Conservation (phyloP, 1,140 invertebrate genomes). For the Alviniconcha marisindica region DNA sequence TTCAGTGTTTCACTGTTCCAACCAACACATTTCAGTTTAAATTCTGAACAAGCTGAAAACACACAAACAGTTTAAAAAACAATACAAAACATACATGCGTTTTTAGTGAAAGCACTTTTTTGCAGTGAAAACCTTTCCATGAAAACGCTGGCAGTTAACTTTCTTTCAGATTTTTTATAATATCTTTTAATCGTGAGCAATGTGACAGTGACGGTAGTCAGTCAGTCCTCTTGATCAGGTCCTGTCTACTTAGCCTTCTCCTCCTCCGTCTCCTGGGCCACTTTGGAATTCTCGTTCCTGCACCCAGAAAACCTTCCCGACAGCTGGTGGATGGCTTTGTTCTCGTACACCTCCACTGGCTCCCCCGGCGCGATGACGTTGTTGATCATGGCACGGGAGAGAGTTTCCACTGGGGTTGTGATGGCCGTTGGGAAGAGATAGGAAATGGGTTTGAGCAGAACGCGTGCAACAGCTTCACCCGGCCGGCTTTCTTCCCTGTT, state of each 20-base stretch:
- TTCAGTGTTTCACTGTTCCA: no score
- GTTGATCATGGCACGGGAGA: constrained; percentile 71
- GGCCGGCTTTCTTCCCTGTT: constrained; percentile 69
- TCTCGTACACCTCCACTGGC: constrained; percentile 56
- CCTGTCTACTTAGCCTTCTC: constrained; percentile 38
- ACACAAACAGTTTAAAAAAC: no score
- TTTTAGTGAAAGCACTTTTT: no score
- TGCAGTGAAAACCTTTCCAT: no score
- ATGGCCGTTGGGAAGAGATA: constrained; percentile 71
- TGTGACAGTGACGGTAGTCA: no score
- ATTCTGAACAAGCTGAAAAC: no score
- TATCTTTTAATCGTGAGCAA: no score
- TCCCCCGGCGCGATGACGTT: constrained; percentile 54
- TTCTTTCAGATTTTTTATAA: no score
- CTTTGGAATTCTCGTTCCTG: constrained; percentile 16
- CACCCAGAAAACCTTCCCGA: constrained; percentile 57
- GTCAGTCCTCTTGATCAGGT: no score
- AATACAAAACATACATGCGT: no score
- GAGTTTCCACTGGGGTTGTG: constrained; percentile 64
- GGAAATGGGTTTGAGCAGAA: constrained; percentile 67
- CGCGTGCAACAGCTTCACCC: constrained; percentile 61
- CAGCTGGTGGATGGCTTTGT: constrained; percentile 70
- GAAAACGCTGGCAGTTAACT: no score
- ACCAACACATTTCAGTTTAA: no score
- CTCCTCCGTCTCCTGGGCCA: constrained; percentile 33